Base-by-base conservation (phyloP, 2,888 invertebrate species). In the Carterocephalus palaemon region DNA sequence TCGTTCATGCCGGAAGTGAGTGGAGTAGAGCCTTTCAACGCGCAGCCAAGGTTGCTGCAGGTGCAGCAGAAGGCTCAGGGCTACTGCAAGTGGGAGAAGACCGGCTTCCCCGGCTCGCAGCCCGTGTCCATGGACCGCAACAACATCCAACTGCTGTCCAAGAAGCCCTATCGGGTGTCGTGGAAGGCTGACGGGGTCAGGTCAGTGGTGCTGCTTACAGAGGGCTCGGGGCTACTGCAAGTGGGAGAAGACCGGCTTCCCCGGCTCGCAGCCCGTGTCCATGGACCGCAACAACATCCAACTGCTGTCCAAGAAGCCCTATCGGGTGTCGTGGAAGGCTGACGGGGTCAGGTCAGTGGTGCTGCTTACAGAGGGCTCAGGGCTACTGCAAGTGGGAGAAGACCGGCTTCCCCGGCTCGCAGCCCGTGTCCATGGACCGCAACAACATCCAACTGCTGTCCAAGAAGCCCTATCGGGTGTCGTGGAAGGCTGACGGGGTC, bases 141-240 rank as follows among this genome's bases (percentile, higher is more conserved):
- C 0, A 99, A 99, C 75, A 85, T 99, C 32, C 74, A 77, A 37
- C 88, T 93, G 6, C 78, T 99, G 2, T 88, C 90, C 17, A 80
- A 92, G 54, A 95, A 95, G 66, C 95, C 95, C 0, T 99, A 99
- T 68, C 91, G 93, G 70, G 98, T 99, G 1, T 99, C 98, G 1
- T 99, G 99, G 99, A 99, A 99, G 73, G 99, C 99, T 5, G 99
- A 99, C 77, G 99, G 99, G 22, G 95, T 94, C 19, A 92, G 96
- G 93, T 95, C 5, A 29, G 31, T 23, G 12, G n/a, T n/a, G n/a
- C n/a, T n/a, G n/a, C n/a, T n/a, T n/a, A n/a, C 82, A 82, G 45
- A 92, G 90, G 62, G 91, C 67, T 0, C 95, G 96, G 68, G 73
- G 86, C 1, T 94, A 95, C 90, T 97, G 97, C 70, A 89, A 87